Conservation (phyloP, 1,140 invertebrate species). For the Solen grandis region DNA sequence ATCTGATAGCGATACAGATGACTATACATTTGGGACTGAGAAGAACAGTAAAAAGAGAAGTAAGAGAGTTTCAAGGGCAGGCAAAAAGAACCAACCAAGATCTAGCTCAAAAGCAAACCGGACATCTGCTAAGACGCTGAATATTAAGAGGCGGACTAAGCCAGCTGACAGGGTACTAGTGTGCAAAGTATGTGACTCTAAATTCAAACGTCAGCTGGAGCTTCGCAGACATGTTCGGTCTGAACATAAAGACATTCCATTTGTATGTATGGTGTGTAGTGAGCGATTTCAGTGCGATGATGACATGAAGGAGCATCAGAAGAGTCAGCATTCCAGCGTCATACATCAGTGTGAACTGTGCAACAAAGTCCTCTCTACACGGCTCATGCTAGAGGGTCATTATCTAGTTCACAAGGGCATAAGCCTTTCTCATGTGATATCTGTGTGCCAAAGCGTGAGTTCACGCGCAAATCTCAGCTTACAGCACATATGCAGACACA, state of each 20-base stretch:
- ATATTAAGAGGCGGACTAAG: neutral
- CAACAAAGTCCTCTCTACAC: constrained; percentile 32
- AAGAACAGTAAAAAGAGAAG: neutral
- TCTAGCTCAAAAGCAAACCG: neutral
- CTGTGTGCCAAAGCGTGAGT: constrained; percentile 25
- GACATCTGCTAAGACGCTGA: neutral
- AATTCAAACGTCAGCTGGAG: neutral
- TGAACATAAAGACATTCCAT: neutral
- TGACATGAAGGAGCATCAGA: constrained; percentile 8
- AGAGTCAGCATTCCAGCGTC: neutral
- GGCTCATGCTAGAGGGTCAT: constrained; percentile 35
- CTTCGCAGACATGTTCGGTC: neutral
- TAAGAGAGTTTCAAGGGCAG: neutral
- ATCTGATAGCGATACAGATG: constrained; percentile 14
- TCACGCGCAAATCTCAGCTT: constrained; percentile 30
- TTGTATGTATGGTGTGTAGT: constrained; percentile 10
- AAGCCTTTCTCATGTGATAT: constrained; percentile 33
- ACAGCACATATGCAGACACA: constrained; percentile 40
- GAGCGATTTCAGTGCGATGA: neutral
- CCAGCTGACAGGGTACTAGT: neutral
- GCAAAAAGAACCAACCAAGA: constrained; percentile 3
- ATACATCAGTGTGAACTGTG: constrained; percentile 20
- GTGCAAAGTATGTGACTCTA: constrained; percentile 7
- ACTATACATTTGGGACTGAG: neutral
- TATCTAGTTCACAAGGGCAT: constrained; percentile 30